phyloP scores from a whole-genome alignment of 2,888 invertebrate species.

The Leptothorax acervorum region DNA sequence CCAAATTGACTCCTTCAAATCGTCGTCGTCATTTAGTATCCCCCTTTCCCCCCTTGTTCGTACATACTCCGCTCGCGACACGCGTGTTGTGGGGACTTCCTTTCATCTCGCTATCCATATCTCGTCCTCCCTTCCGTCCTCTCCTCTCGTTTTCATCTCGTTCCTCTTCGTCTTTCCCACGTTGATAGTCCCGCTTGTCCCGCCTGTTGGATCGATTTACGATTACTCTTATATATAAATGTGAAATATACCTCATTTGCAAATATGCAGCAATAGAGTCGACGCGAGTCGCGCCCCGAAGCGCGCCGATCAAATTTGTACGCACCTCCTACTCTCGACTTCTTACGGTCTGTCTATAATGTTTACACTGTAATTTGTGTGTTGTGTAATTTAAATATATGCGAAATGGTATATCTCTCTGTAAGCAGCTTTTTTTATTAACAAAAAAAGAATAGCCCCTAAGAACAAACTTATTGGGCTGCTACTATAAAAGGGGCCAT shows the following conservation, averaged over 20 bases:
- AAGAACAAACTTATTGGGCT: too few species aligned
- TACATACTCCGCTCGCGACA: not conserved
- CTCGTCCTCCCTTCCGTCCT: not conserved
- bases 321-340: constrained; percentile 64
- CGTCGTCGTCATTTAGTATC: constrained; percentile 1
- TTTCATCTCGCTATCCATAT: not conserved
- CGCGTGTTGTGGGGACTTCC: not conserved
- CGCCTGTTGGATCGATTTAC: constrained; percentile 54
- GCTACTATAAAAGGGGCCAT: too few species aligned
- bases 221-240: constrained; percentile 61
- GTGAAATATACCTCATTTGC: constrained; percentile 74
- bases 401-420: constrained; percentile 64
- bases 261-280: constrained; percentile 58
- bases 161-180: not conserved
- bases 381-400: constrained; percentile 77
- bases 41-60: too few species aligned
- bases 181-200: constrained; percentile 21
- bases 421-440: not conserved
- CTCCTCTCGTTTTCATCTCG: not conserved
- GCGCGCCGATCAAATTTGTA: constrained; percentile 60
- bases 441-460: too few species aligned
- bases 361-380: constrained; percentile 75
- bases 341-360: constrained; percentile 72
- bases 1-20: constrained; percentile 21
- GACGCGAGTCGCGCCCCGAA: constrained; percentile 48